Evolutionary conservation across 2,797 vertebrate genomes (phyloP), one percentile per base, ranked within the genome.

Genomic region (Chloroceryle amazona): DNA sequence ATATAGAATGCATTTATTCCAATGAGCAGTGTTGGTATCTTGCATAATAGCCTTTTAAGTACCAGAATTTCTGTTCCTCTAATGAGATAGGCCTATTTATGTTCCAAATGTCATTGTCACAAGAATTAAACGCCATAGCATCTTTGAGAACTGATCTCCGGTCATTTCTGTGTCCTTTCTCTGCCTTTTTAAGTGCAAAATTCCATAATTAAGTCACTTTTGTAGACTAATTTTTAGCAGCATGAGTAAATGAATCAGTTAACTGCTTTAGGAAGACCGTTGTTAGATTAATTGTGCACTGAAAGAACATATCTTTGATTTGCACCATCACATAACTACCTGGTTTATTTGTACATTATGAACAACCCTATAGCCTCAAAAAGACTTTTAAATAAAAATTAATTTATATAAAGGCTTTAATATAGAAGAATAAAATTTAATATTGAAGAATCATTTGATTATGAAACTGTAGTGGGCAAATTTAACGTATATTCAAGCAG

Each of bases 51-150:
- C 41, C 29, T 83, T 91, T 91, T 72, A 93, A 93, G 31, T 83
- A 72, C 26, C n/a, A 80, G 42, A 80, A 91, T 91, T 93, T 93
- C 90, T 19, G 66, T 93, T 93, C 63, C 58, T 76, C 31, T 87
- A 31, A 65, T 57, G 10, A 80, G 95, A 85, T 63, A 75, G 28
- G 12, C 12, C 33, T 76, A 26, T 95, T 86, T 84, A 80, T 75
- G 19, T 84, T 94, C 67, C 63, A 86, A 26, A 74, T 95, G 54
- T 86, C 66, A 83, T 89, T n/a, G 2, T 86, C 46, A 72, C 62
- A 29, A 84, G 86, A 94, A 87, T 84, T 57, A 96, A 90, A 82
- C 33, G 33, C 41, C n/a, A 14, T 65, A 67, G 12, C 17, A 35
- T 35, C 52, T 93, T 83, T 94, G 66, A 73, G 86, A 86, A 67